These are phyloP conservation scores for Dryococelus australis DNA, from an alignment of 2,888 invertebrate species.

Conservation along the genomic window DNA sequence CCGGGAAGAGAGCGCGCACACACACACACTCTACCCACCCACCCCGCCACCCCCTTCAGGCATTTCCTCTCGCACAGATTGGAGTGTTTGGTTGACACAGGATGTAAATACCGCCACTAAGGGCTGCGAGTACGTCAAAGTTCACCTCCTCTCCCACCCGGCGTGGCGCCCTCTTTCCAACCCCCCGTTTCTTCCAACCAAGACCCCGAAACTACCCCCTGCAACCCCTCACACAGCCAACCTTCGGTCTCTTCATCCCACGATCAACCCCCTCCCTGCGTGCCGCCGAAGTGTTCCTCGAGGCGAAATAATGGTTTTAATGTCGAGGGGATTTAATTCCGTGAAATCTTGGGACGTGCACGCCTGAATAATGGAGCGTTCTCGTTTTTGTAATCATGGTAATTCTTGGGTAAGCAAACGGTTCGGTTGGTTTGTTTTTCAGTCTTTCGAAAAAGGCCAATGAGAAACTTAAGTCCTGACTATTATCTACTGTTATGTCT, in stretches of 20 bases:
- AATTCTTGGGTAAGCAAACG: slow-evolving; percentile 39
- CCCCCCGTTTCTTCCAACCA: too few species aligned
- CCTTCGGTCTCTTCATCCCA: background rate
- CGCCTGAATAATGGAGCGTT: slow-evolving; percentile 42
- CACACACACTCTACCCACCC: background rate
- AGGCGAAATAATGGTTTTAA: slow-evolving; percentile 35
- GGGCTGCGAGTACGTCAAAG: slow-evolving; percentile 16
- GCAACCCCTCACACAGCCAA: too few species aligned
- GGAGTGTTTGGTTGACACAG: slow-evolving; percentile 28
- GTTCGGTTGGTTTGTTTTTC: slow-evolving; percentile 33
- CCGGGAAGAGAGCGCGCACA: background rate
- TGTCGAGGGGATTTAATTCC: slow-evolving; percentile 39
- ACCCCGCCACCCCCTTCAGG: background rate
- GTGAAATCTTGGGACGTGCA: slow-evolving; percentile 34
- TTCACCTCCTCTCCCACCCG: background rate
- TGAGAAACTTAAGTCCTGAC: background rate
- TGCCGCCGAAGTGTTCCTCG: background rate
- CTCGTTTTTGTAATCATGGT: slow-evolving; percentile 39
- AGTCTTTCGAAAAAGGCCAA: background rate
- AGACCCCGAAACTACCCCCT: too few species aligned
- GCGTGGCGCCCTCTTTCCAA: background rate
- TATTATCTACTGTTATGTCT: too few species aligned
- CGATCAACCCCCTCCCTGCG: background rate
- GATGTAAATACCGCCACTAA: slow-evolving; percentile 24
- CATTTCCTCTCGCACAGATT: background rate